Percentiles rank a stretch among this genome's conserved stretches.
Conservation (phyloP, 2,113 vertebrate species). For the Anoura caudifer region DNA sequence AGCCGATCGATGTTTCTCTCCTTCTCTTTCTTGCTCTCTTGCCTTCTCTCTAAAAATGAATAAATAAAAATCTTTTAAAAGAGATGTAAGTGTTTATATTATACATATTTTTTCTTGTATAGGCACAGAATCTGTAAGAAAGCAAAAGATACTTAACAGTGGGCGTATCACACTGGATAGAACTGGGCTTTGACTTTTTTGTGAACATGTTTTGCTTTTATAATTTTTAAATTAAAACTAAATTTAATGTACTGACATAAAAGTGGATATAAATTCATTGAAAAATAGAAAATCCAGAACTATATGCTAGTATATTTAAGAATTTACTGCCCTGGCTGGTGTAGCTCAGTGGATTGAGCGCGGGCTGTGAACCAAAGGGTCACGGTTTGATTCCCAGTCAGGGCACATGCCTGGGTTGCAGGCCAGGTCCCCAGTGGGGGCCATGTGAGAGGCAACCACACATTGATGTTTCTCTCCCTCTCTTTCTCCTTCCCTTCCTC, state of each 20-base stretch:
- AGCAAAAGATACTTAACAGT: background rate
- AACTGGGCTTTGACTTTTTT: background rate
- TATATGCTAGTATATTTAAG: background rate
- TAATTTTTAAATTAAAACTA: background rate
- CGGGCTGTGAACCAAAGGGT: too few relatives aligned
- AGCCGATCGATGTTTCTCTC: too few relatives aligned
- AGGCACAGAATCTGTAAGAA: conserved; percentile 4
- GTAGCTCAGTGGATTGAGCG: too few relatives aligned
- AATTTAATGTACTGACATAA: background rate
- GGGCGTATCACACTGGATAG: background rate
- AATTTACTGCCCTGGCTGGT: too few relatives aligned
- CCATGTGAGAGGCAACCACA: too few relatives aligned
- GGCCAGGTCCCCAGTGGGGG: too few relatives aligned
- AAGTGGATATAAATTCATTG: background rate
- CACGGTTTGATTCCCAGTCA: too few relatives aligned
- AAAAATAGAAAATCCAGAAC: background rate
- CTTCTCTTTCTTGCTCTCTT: too few relatives aligned
- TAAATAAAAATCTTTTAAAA: background rate
- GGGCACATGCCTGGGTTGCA: too few relatives aligned
- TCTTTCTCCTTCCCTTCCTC: too few relatives aligned
- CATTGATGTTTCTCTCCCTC: too few relatives aligned
- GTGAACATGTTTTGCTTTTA: background rate
- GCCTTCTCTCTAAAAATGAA: too few relatives aligned
- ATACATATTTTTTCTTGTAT: background rate
- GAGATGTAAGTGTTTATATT: background rate